phyloP scores from a whole-genome alignment of 2,797 vertebrate species.

The Alca torda region DNA sequence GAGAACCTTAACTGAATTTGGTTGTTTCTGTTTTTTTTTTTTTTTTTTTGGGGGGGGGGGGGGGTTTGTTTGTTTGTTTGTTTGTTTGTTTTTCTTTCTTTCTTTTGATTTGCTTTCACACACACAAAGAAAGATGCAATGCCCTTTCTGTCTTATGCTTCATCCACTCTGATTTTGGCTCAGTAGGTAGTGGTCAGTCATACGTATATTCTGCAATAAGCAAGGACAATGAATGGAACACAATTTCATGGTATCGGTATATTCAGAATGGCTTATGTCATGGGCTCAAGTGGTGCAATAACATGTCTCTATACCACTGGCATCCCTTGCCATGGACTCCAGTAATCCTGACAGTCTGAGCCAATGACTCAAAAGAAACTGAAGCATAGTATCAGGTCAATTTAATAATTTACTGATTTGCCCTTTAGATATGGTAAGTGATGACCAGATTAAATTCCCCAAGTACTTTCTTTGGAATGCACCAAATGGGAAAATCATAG shows the following conservation, averaged over 20 bases:
- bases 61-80: too few species aligned
- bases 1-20: not conserved
- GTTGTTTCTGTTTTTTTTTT: not conserved
- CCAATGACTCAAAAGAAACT: not conserved
- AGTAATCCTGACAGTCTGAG: not conserved
- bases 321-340: not conserved
- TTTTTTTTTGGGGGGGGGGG: too few species aligned
- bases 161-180: not conserved
- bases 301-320: not conserved
- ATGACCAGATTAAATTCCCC: not conserved
- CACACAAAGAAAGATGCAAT: not conserved
- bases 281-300: not conserved
- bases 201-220: not conserved
- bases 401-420: constrained; percentile 1
- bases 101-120: not conserved
- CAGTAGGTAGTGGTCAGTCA: not conserved
- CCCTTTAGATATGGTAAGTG: not conserved
- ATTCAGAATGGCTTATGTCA: not conserved
- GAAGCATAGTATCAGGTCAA: not conserved
- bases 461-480: not conserved
- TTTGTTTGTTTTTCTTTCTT: not conserved
- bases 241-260: not conserved
- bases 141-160: not conserved
- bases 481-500: not conserved
- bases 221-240: not conserved